Evolutionary conservation across 2,797 vertebrate species (phyloP).

Genomic region (Notolepis coatsorum): DNA sequence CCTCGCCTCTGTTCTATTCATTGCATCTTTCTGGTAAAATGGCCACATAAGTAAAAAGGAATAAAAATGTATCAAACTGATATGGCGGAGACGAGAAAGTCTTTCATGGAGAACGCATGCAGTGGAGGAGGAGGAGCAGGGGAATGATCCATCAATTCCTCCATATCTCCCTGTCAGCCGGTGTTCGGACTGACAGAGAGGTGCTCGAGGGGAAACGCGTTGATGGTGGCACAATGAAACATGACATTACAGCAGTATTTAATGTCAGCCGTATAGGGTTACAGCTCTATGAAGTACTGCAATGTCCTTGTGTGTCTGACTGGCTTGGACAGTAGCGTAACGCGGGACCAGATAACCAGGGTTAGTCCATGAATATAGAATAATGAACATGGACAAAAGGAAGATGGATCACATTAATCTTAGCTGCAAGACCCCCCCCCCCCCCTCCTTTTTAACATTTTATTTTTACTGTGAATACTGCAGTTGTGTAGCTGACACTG

Average conservation of each 20-base stretch:
- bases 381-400: conserved; percentile 75
- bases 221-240: neutral
- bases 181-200: neutral
- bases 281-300: conserved; percentile 16
- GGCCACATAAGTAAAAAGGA: neutral
- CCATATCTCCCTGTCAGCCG: neutral
- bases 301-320: conserved; percentile 51
- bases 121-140: neutral
- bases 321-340: conserved; percentile 34
- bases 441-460: neutral
- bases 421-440: conserved; percentile 31
- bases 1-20: neutral
- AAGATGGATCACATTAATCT: conserved; percentile 81
- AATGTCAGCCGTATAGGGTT: conserved; percentile 14
- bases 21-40: neutral
- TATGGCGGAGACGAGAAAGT: neutral
- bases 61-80: neutral
- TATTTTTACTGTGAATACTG: conserved; percentile 47
- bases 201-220: no score
- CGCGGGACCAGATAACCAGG: conserved; percentile 51
- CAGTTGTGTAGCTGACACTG: conserved; percentile 73
- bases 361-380: conserved; percentile 69
- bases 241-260: neutral
- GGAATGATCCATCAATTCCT: conserved; percentile 5
- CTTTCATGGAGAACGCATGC: neutral